Evolutionary conservation across 2,797 vertebrate species (phyloP).

Genomic region (Graptemys geographica): DNA sequence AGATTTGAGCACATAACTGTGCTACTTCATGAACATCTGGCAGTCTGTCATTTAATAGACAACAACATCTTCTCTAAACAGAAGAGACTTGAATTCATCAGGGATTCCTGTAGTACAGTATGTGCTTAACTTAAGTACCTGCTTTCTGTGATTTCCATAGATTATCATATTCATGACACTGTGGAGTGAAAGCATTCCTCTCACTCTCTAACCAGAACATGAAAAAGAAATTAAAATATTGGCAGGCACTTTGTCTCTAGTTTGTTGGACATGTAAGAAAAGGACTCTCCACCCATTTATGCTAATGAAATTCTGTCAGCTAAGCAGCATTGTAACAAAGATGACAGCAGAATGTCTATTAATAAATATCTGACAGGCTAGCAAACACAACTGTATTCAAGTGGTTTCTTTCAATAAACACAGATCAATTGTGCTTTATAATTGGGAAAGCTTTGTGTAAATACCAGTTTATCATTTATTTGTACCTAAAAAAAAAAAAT

Average conservation of each 20-base stretch:
- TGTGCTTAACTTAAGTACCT: conserved; percentile 90
- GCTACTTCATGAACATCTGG: conserved; percentile 85
- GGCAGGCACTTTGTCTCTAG: conserved; percentile 88
- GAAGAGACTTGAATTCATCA: conserved; percentile 84
- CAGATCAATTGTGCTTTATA: conserved; percentile 34
- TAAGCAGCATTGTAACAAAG: conserved; percentile 72
- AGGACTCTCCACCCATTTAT: conserved; percentile 82
- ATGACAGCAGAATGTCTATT: conserved; percentile 77
- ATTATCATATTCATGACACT: conserved; percentile 93
- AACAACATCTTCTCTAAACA: conserved; percentile 85
- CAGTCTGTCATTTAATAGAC: conserved; percentile 84
- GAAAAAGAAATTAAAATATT: conserved; percentile 86
- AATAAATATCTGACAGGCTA: conserved; percentile 75
- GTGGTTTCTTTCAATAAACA: conserved; percentile 50
- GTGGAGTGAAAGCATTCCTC: conserved; percentile 85
- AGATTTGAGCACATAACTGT: conserved; percentile 76
- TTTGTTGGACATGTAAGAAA: conserved; percentile 83
- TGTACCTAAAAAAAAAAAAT: not conserved
- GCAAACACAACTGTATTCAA: conserved; percentile 58
- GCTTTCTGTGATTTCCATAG: conserved; percentile 87
- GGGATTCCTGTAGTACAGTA: conserved; percentile 84
- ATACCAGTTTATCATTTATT: not conserved
- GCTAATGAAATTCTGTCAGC: conserved; percentile 83
- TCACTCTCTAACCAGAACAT: conserved; percentile 84
- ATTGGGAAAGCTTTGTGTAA: conserved; percentile 31